Base-by-base conservation (phyloP, 1,140 invertebrate species). In the Chrysoperla carnea region DNA sequence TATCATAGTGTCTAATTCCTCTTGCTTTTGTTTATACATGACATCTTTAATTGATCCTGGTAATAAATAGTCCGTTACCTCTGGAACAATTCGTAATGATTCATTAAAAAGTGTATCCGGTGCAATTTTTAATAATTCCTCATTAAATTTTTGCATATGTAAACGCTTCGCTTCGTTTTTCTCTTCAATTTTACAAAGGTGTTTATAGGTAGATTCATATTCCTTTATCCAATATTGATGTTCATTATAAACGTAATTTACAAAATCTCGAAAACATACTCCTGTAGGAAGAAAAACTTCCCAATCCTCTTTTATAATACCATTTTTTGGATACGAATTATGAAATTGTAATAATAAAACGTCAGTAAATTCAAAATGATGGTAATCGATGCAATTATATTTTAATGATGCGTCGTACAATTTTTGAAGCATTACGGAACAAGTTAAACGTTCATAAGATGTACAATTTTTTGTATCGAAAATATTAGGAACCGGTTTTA, bases 251-350 rank as follows among this genome's bases (percentile, higher is more conserved):
- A 62, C 51, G 43, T 60, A 56, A 13, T 57, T 46, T 36, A 46
- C 48, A 46, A 62, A 61, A 36, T 62, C 56, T 8, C 47, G 41
- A 3, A 61, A 35, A 29, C 53, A 50, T n/a, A 60, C 49, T 4
- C 54, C 46, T 6, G 59, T 59, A 2, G 31, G 8, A 33, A 33
- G 8, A 11, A 11, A 11, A 9, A 12, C 4, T 12, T 11, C n/a
- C 31, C 31, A 33, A 4, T 33, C 31, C 2, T 9, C n/a, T 9
- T 11, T 12, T 4, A 6, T 33, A 33, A 33, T 12, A 4, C 31
- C 31, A 12, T 33, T 40, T n/a, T 29, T 29, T 23, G 15, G 9
- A 29, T 15, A 9, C 11, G n/a, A 15, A n/a, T 27, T 13, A 8
- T 28, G 12, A 14, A 11, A 15, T 23, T 15, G 7, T n/a, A 17